Base-by-base conservation (phyloP, 2,797 vertebrate genomes). In the Heterohyrax brucei region DNA sequence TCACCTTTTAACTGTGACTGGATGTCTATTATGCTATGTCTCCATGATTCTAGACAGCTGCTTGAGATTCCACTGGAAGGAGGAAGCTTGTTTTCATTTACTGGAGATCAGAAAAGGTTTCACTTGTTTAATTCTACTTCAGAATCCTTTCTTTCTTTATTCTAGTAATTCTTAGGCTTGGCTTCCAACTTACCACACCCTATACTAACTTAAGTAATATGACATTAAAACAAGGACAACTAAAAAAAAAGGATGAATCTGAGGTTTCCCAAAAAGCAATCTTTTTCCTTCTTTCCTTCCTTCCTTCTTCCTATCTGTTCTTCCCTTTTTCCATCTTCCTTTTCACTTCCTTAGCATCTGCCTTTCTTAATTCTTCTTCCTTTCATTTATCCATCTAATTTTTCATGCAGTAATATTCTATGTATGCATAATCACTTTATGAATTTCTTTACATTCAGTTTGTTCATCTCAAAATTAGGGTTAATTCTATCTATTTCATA, bases 121-220 rank as follows among this genome's bases (percentile, higher is more conserved):
- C 53, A 14, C 26, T n/a, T 84, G 72, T 89, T 59, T 68, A 59
- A 21, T 68, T 14, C 16, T 86, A 39, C 18, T 80, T 53, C 26
- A 50, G 3, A 93, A 86, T 61, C 68, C 50, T 26, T 86, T 80
- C 33, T 44, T 80, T 88, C 19, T 66, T 75, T 81, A 24, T 83
- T 75, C 48, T 24, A 66, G 48, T 30, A 75, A 13, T 46, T 24
- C 19, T 77, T 64, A 66, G 33, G 9, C 1, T 56, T 87, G 22
- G 83, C 13, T 84, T 59, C 48, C 4, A 12, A 68, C 14, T 30
- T 68, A 30, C 64, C 64, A 12, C n/a, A 68, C 16, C 12, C 64
- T 66, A 66, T 3, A 75, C 0, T 46, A 22, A 44, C 76, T 66
- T 90, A 64, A 76, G 66, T 50, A 78, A 61, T 46, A 64, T 92